Base-by-base conservation (phyloP, 2,797 vertebrate species). In the Anabacerthia variegaticeps region DNA sequence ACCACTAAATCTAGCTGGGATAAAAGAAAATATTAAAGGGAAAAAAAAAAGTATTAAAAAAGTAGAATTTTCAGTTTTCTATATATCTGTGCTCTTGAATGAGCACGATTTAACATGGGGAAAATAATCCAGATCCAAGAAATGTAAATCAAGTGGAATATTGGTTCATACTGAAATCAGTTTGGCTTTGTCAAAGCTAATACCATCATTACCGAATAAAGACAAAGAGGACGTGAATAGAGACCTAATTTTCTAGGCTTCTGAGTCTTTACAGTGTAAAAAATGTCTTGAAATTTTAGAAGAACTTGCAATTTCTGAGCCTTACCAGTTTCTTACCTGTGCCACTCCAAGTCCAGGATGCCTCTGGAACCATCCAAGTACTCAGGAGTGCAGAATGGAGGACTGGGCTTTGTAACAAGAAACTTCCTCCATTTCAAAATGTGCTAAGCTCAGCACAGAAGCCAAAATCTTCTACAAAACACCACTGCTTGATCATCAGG, bases 341-440 rank as follows among this genome's bases (percentile, higher is more conserved):
- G 14, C 14, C 12, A 43, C 7, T 12, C 9, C 20, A 51, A 16
- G 18, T 44, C 13, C 55, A 67, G 41, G 26, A 52, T 2, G 37
- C 4, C 19, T n/a, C 7, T 0, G 36, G 51, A 72, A 22, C 11
- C 5, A 39, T 6, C 12, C n/a, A 82, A 41, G 10, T 6, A 12
- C 41, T 34, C 41, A 74, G 11, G 56, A 83, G 4, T 2, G 2
- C 11, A 14, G 22, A 37, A 23, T n/a, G 21, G 16, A 61, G 6
- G 17, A 7, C 12, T 28, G 17, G 12, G 22, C 18, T 76, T 79
- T 18, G 0, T 1, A 75, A 37, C 5, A 9, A 65, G 30, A 61
- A 83, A 56, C 9, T 23, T 46, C 9, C 1, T 56, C 46, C 20
- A 7, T 27, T 77, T 58, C 37, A 56, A 18, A 46, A 21, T 30